Evolutionary conservation across 2,113 vertebrate species (phyloP).

Genomic region (Illadopsis cleaveri): DNA sequence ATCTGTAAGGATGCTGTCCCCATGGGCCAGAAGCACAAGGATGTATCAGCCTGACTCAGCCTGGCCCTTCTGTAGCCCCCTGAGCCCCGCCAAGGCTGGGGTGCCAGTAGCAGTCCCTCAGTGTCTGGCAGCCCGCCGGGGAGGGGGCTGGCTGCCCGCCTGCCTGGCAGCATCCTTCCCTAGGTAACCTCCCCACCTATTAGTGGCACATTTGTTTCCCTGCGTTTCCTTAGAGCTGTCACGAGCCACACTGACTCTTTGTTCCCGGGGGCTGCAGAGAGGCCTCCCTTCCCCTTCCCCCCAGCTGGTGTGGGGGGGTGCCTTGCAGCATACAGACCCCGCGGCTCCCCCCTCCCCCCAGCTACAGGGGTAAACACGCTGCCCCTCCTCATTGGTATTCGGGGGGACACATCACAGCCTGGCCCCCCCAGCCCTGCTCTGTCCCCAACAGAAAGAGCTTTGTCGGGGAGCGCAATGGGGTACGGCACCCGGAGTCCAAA

Average conservation of each 20-base stretch:
- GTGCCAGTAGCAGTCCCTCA: not conserved
- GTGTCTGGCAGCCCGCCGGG: not conserved
- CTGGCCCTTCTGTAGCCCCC: not conserved
- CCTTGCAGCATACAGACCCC: not conserved
- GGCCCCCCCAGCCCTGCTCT: not conserved
- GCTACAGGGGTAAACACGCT: not conserved
- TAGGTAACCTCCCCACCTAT: constrained; percentile 70
- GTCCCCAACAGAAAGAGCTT: constrained; percentile 57
- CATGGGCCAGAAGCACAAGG: rapidly evolving
- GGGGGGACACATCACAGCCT: not conserved
- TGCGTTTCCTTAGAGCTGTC: constrained; percentile 62
- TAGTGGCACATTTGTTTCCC: constrained; percentile 67
- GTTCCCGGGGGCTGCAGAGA: not conserved
- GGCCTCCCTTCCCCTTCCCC: not conserved
- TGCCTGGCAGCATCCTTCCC: constrained; percentile 20
- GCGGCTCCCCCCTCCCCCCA: not conserved
- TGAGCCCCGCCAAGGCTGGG: rapidly evolving
- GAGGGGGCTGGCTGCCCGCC: not conserved
- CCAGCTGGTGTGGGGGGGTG: not conserved
- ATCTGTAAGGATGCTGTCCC: not conserved
- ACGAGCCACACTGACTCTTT: constrained; percentile 67
- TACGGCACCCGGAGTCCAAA: not conserved
- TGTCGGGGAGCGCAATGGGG: not conserved
- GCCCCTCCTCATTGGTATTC: constrained; percentile 63
- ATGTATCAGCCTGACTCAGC: not conserved